A percentile compares a stretch with the other conserved stretches of the same genome.
phyloP scores from a whole-genome alignment of 2,888 invertebrate species.

The Nudaria mundana region DNA sequence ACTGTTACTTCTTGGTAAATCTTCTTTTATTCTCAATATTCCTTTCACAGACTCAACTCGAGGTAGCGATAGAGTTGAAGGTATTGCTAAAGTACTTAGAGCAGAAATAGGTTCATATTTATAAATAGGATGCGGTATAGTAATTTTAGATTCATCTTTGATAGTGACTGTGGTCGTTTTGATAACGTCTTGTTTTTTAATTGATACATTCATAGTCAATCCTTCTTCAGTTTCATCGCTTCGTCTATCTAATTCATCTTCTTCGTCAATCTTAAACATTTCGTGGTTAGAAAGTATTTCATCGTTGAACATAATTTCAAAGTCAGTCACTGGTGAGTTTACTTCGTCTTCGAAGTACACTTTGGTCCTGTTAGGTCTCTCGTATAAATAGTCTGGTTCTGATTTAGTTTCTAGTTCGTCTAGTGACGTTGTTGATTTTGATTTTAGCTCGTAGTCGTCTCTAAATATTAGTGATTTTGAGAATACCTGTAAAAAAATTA shows the following conservation, averaged over 20 bases:
- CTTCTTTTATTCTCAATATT: slow-evolving; percentile 53
- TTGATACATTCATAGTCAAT: slow-evolving; percentile 63
- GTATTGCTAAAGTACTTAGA: slow-evolving; percentile 52
- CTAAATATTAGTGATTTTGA: slow-evolving; percentile 77
- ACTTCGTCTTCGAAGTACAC: slow-evolving; percentile 77
- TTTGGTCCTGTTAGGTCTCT: slow-evolving; percentile 69
- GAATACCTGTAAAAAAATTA: slow-evolving; percentile 59
- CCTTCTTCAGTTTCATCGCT: slow-evolving; percentile 70
- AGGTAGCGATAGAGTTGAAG: slow-evolving; percentile 59
- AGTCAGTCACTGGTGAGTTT: slow-evolving; percentile 73
- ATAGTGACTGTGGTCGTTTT: slow-evolving; percentile 71
- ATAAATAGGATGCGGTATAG: slow-evolving; percentile 59
- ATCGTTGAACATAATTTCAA: slow-evolving; percentile 79
- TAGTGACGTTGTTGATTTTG: slow-evolving; percentile 50
- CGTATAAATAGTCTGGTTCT: slow-evolving; percentile 65
- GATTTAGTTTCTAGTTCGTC: slow-evolving; percentile 73
- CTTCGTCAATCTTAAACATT: slow-evolving; percentile 76
- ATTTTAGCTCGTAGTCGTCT: slow-evolving; percentile 67
- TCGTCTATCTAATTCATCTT: slow-evolving; percentile 64
- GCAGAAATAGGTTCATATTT: slow-evolving; percentile 67
- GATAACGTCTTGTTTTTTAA: slow-evolving; percentile 67
- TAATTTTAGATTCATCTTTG: slow-evolving; percentile 72
- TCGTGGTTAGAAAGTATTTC: slow-evolving; percentile 62
- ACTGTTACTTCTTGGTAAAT: slow-evolving; percentile 62
- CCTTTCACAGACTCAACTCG: slow-evolving; percentile 71